Conservation (phyloP, 2,797 vertebrate species). For the Muraenolepis orangiensis region DNA sequence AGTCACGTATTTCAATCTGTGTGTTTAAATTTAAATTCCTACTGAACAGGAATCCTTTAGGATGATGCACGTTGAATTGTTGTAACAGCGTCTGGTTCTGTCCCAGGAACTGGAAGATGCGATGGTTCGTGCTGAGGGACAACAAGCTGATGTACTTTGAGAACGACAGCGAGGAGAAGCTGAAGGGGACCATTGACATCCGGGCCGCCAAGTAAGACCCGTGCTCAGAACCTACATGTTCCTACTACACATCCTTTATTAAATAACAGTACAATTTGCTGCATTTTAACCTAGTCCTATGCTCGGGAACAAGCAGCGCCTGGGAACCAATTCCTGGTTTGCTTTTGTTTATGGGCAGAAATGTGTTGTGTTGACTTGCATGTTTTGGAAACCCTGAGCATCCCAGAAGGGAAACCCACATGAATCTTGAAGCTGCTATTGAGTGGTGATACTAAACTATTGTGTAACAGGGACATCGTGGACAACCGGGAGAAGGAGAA, state of each 20-base stretch:
- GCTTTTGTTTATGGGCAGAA: no score
- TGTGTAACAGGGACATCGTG: constrained; percentile 80
- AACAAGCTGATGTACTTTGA: constrained; percentile 91
- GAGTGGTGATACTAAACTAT: not conserved
- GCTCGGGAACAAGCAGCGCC: no score
- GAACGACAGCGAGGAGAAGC: constrained; percentile 89
- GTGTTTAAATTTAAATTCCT: not conserved
- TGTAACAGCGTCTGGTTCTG: constrained; percentile 14
- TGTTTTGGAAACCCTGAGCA: no score
- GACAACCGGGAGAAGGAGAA: constrained; percentile 94
- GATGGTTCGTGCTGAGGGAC: constrained; percentile 91
- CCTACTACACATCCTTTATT: no score
- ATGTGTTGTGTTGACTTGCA: no score
- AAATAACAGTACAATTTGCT: no score
- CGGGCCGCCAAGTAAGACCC: constrained; percentile 81
- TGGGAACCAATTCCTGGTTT: no score
- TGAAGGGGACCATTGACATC: constrained; percentile 90
- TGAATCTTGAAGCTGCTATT: not conserved
- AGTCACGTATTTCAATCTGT: not conserved
- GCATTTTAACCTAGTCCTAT: no score
- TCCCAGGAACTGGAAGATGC: constrained; percentile 89
- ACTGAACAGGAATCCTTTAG: not conserved
- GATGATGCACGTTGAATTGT: not conserved
- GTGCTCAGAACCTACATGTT: not conserved
- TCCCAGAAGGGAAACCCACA: no score